Conservation (phyloP, 2,113 vertebrate species). For the Myanophis thanlyinensis region DNA sequence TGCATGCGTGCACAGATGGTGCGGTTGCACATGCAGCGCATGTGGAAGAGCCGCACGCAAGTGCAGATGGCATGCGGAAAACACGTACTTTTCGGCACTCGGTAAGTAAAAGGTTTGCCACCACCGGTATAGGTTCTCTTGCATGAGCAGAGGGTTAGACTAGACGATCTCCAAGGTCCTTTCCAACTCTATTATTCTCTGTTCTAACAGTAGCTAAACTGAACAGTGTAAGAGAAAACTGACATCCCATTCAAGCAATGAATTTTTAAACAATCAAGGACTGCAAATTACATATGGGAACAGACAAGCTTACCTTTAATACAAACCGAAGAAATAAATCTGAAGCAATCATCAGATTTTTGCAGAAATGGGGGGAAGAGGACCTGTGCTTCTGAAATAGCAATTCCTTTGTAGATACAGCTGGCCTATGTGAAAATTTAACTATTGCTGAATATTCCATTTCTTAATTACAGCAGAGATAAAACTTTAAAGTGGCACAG, state of each 20-base stretch:
- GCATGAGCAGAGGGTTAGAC: too few relatives aligned
- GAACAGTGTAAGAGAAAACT: neutral
- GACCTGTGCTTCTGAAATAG: neutral
- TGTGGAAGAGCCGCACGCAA: too few relatives aligned
- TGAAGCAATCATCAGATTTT: neutral
- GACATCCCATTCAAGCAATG: too few relatives aligned
- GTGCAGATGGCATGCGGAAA: too few relatives aligned
- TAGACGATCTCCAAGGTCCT: neutral
- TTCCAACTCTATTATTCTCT: neutral
- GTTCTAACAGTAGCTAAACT: neutral
- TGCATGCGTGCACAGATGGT: too few relatives aligned
- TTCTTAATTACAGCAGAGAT: conserved; percentile 16
- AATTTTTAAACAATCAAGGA: neutral
- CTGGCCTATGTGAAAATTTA: conserved; percentile 20
- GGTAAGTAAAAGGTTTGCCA: too few relatives aligned
- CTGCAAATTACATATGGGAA: neutral
- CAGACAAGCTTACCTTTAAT: neutral
- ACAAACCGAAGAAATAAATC: neutral
- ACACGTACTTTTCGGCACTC: too few relatives aligned
- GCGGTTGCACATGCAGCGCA: too few relatives aligned
- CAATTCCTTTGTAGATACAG: neutral
- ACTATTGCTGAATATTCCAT: conserved; percentile 16
- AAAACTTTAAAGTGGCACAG: conserved; percentile 13
- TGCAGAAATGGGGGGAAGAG: neutral
- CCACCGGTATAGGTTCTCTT: too few relatives aligned